A percentile compares a stretch with the other conserved stretches of the same genome.
These are phyloP conservation scores for Drosophila nigritarsus DNA, from an alignment of 2,888 invertebrate species.

Conservation along the genomic window DNA sequence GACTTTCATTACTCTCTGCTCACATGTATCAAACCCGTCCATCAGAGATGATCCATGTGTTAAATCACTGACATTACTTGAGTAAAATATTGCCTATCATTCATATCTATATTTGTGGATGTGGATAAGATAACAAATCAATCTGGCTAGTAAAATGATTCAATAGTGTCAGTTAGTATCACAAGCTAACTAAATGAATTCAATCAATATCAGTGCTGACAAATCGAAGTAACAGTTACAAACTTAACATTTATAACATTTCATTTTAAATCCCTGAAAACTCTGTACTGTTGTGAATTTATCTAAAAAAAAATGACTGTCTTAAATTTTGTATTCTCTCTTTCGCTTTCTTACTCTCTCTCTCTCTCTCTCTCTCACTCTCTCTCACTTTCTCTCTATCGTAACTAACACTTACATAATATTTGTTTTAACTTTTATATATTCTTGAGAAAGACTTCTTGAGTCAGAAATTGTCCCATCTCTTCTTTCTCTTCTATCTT, in stretches of 20 bases:
- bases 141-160: background rate
- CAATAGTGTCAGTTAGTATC: background rate
- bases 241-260: too few relatives aligned
- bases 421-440: too few relatives aligned
- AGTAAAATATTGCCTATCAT: background rate
- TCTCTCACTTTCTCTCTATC: too few relatives aligned
- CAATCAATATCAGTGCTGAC: background rate
- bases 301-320: too few relatives aligned
- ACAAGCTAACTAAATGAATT: too few relatives aligned
- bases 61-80: background rate
- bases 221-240: background rate
- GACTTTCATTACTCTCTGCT: slow-evolving; percentile 48
- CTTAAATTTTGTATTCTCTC: too few relatives aligned
- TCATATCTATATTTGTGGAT: background rate
- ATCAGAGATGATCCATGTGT: slow-evolving; percentile 29
- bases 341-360: background rate
- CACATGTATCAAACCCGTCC: background rate
- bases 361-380: too few relatives aligned
- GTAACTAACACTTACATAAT: too few relatives aligned
- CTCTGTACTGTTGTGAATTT: too few relatives aligned
- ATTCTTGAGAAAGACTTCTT: too few relatives aligned
- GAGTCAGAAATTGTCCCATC: background rate
- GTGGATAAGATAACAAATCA: background rate
- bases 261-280: too few relatives aligned
- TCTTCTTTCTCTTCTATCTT: background rate